phyloP scores from a whole-genome alignment of 2,797 vertebrate genomes.

The Lagodon rhomboides region DNA sequence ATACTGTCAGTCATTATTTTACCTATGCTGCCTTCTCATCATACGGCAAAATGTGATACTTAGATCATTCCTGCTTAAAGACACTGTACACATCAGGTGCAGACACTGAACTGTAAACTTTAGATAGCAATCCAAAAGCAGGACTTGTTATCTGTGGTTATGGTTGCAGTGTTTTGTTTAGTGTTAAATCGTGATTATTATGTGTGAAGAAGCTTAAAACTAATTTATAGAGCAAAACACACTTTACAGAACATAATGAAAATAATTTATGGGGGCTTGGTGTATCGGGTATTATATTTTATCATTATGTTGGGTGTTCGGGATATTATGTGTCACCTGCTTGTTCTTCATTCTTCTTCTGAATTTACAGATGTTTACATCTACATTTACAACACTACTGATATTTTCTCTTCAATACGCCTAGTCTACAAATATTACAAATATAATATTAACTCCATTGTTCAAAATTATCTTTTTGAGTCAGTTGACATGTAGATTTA shows the following conservation, averaged over 20 bases:
- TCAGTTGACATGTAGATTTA: too few species aligned
- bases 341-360: not conserved
- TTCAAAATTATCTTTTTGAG: too few species aligned
- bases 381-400: not conserved
- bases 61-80: conserved; percentile 8
- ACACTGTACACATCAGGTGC: not conserved
- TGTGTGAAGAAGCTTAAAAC: not conserved
- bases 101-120: not conserved
- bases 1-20: conserved; percentile 8
- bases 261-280: too few species aligned
- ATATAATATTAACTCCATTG: not conserved
- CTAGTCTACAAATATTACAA: not conserved
- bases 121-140: too few species aligned
- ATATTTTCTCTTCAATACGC: not conserved
- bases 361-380: too few species aligned
- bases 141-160: not conserved
- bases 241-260: not conserved
- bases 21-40: conserved; percentile 8
- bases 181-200: not conserved
- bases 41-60: not conserved
- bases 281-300: too few species aligned
- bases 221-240: not conserved
- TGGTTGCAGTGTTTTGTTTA: not conserved
- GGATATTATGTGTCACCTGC: not conserved
- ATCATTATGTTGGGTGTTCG: too few species aligned